These are phyloP conservation scores for Scyliorhinus canicula DNA, from an alignment of 2,797 vertebrate species.

Conservation along the genomic window DNA sequence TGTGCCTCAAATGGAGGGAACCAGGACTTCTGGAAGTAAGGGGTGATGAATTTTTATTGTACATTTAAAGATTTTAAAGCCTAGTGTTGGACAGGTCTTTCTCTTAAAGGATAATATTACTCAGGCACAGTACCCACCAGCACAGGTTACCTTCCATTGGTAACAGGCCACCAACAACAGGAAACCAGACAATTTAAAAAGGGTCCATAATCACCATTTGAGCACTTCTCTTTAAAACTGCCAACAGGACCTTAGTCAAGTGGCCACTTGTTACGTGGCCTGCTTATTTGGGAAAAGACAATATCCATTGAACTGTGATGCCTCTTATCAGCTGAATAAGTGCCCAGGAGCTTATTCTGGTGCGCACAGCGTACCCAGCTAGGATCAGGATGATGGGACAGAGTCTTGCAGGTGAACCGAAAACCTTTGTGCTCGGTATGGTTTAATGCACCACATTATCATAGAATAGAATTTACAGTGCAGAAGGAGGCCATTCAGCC, in stretches of 20 bases:
- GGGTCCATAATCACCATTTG: neutral
- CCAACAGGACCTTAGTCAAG: neutral
- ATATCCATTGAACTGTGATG: neutral
- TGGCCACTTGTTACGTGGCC: neutral
- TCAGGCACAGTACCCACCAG: neutral
- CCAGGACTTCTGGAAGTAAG: neutral
- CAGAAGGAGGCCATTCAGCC: too few species aligned
- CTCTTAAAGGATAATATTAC: neutral
- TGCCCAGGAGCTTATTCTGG: neutral
- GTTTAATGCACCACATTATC: too few species aligned
- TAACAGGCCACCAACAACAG: neutral
- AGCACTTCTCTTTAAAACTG: neutral
- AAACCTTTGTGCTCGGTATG: neutral
- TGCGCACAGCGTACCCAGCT: neutral
- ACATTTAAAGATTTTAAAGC: neutral
- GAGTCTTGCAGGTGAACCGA: neutral
- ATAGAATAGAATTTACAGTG: too few species aligned
- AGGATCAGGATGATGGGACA: too few species aligned
- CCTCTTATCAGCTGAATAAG: neutral
- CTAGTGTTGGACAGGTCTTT: neutral
- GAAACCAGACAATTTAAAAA: neutral
- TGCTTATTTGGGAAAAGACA: neutral
- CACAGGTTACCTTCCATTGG: neutral
- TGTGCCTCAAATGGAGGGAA: neutral
- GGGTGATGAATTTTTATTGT: neutral